Base-by-base conservation (phyloP, 2,113 vertebrate species). In the Archocentrus centrarchus region DNA sequence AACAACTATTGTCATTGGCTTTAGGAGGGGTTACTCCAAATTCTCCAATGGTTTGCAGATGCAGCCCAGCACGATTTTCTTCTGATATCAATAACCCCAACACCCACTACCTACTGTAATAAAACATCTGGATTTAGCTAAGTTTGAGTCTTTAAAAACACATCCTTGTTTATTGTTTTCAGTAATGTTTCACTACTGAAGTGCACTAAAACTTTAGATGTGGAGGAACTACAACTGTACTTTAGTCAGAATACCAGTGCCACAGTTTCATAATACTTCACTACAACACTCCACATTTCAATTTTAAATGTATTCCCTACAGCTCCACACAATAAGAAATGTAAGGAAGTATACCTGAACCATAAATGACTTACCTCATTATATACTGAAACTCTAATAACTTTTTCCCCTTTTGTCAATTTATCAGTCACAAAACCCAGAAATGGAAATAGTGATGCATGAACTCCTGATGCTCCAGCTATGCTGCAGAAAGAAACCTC, bases 251-350 rank as follows among this genome's bases (percentile, higher is more conserved):
- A 47, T 10, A 68, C 39, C 14, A 68, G 39, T 68, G 39, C 2
- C 22, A 1, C 64, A 47, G 39, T 68, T 66, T 68, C 4, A 11
- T 47, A 68, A 1, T 68, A 44, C 22, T 47, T 24, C 22, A 44
- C 22, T 47, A 27, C 39, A 44, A 44, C 32, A 35, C 32, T 35
- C 32, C 2, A 60, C 27, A 8, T 35, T 47, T 44, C 1, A 1
- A 13, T 1, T 44, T 66, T 10, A 24, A 44, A 44, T 66, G 3
- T 0, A 44, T 0, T n/a, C 37, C 20, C 37, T 37, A 64, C 0
- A 18, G 0, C 2, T 47, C 17, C 24, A 47, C 39, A 68, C 22
- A 27, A 37, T 47, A 68, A 47, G 14, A 0, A 11, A 27, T 68
- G 39, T 47, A 18, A 11, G 39, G 0, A 66, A 15, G 22, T 17